phyloP scores from a whole-genome alignment of 30 jellyfish, hydroid and myxozoan genomes.

The Turritopsis dohrnii region DNA sequence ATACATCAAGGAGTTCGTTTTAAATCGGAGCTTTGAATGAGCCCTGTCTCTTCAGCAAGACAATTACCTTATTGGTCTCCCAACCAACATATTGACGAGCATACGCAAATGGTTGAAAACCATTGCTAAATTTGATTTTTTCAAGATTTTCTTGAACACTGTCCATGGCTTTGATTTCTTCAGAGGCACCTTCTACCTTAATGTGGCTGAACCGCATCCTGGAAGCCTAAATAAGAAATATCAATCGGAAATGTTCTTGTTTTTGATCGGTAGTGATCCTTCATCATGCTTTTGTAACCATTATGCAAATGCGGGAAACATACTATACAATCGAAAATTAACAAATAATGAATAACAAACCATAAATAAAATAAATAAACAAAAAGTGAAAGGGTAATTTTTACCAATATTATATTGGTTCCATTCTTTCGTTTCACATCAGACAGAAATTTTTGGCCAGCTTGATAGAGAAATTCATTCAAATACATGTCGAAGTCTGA shows the following conservation, averaged over 20 bases:
- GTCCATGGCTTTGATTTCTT: slow-evolving; percentile 74
- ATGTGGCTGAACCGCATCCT: slow-evolving; percentile 49
- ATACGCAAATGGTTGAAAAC: slow-evolving; percentile 45
- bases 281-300: too few relatives aligned
- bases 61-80: slow-evolving; percentile 67
- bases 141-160: slow-evolving; percentile 41
- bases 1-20: too few relatives aligned
- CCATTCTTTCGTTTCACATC: neutral
- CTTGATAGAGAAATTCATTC: neutral
- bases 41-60: too few relatives aligned
- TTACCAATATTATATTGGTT: neutral
- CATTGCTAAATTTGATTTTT: slow-evolving; percentile 29
- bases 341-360: neutral
- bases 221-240: slow-evolving; percentile 40
- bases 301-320: neutral
- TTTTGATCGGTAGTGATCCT: too few relatives aligned
- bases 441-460: neutral
- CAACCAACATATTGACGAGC: slow-evolving; percentile 52
- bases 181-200: slow-evolving; percentile 43
- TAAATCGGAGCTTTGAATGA: too few relatives aligned
- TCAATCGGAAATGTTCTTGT: too few relatives aligned
- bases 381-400: too few relatives aligned
- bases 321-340: too few relatives aligned
- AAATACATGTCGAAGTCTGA: neutral
- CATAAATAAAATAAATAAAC: too few relatives aligned